These are phyloP conservation scores for Pelosia muscerda DNA, from an alignment of 2,888 invertebrate species.

Conservation along the genomic window DNA sequence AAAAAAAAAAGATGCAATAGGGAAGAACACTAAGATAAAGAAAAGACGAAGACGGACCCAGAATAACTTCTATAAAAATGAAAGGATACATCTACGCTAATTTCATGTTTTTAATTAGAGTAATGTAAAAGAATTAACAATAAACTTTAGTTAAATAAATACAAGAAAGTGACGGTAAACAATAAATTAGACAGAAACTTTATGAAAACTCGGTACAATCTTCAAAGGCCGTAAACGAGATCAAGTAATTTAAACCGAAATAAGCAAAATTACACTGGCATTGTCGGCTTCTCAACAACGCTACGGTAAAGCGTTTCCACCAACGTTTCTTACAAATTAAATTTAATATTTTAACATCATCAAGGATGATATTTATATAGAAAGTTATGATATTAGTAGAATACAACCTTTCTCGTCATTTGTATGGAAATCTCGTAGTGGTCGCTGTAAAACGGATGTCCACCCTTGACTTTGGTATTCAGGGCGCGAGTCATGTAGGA, in stretches of 20 bases:
- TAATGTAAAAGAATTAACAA: conserved; percentile 64
- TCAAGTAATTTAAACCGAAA: conserved; percentile 84
- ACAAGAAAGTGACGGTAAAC: conserved; percentile 79
- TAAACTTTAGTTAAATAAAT: conserved; percentile 74
- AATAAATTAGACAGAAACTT: conserved; percentile 84
- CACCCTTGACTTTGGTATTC: conserved; percentile 76
- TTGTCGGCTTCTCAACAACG: conserved; percentile 75
- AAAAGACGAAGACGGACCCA: neutral
- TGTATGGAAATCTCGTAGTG: conserved; percentile 71
- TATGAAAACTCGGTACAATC: conserved; percentile 80
- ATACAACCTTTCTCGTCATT: conserved; percentile 62
- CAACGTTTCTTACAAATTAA: conserved; percentile 67
- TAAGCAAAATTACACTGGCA: conserved; percentile 81
- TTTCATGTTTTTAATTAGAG: conserved; percentile 53
- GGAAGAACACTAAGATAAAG: too few relatives aligned
- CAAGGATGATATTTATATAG: conserved; percentile 53
- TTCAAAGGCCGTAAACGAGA: conserved; percentile 84
- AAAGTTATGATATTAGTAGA: conserved; percentile 55
- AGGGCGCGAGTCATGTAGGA: conserved; percentile 68
- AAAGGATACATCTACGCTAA: neutral
- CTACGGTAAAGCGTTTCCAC: conserved; percentile 68
- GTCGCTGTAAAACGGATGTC: conserved; percentile 67
- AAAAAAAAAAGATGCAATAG: too few relatives aligned
- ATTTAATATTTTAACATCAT: conserved; percentile 66
- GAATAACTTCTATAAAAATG: neutral